Conservation (phyloP, 2,888 invertebrate species). For the Chymomyza caudatula region DNA sequence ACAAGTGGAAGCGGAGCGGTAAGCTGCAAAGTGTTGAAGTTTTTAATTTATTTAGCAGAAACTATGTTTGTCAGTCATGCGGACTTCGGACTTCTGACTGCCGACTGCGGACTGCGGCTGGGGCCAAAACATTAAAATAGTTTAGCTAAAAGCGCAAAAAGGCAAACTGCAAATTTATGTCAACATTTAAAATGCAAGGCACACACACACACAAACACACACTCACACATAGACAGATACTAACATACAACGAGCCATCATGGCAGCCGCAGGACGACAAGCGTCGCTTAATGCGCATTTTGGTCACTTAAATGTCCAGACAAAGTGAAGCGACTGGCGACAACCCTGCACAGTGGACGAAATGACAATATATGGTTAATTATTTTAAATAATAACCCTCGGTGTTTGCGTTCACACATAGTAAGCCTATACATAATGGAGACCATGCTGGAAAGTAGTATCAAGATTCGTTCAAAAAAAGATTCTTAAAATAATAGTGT, state of each 20-base stretch:
- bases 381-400: neutral
- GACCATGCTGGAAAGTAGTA: no score
- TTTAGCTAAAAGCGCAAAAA: conserved; percentile 47
- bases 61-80: conserved; percentile 35
- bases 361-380: neutral
- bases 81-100: neutral
- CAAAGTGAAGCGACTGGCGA: conserved; percentile 9
- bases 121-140: conserved; percentile 48
- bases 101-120: neutral
- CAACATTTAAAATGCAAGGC: conserved; percentile 60
- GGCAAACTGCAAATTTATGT: conserved; percentile 58
- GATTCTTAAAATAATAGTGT: no score
- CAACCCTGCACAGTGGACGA: neutral
- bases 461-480: no score
- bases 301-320: conserved; percentile 58
- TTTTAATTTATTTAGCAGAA: conserved; percentile 56
- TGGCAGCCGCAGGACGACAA: conserved; percentile 13
- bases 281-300: conserved; percentile 59
- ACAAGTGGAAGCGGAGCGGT: conserved; percentile 3
- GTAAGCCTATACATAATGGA: no score
- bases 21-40: conserved; percentile 45
- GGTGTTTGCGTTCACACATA: no score
- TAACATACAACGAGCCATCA: conserved; percentile 10
- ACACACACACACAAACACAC: conserved; percentile 19
- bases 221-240: conserved; percentile 26